Base-by-base conservation (phyloP, 2,797 vertebrate species). In the Cercopithecus neglectus region DNA sequence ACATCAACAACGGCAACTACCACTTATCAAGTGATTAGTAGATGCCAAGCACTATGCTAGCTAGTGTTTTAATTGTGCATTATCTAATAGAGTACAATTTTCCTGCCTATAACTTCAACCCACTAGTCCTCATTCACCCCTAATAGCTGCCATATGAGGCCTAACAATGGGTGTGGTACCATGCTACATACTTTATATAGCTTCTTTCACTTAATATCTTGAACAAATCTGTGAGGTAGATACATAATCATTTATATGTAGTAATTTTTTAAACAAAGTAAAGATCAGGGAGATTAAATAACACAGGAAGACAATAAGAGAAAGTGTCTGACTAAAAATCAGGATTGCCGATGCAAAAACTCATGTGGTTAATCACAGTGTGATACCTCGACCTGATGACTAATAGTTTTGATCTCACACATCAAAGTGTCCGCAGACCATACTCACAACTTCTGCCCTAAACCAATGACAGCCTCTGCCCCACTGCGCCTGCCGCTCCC, bases 1-100 rank as follows among this genome's bases (percentile, higher is more conserved):
- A 48, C 19, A 53, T 92, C 81, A 93, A 22, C 89, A 83, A 92
- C 44, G 55, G 30, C n/a, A 75, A 53, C 55, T 41, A 78, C 19
- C 67, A 67, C 7, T 88, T 67, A 81, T 7, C 50, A 55, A 67
- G 33, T 33, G 74, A 79, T 82, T 39, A 74, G 78, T 53, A 86
- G 57, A 50, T 44, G 8, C 57, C 44, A 79, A 57, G 39, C 13
- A 30, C 8, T 26, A 21, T 75, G 22, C 44, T 28, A 74, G 44
- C 44, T 28, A 74, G 50, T 33, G 2, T 46, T 57, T 67, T 81
- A 33, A 30, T 3, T 67, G 8, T 57, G 5, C 67, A n/a, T 76
- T 41, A 64, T 57, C 11, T 86, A 33, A 3, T 13, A 46, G 55
- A 85, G 64, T 24, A n/a, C 72, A 84, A 91, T 16, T 36, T 46